These are phyloP conservation scores for Magallana ariakensis DNA, from an alignment of 1,140 invertebrate species.

Conservation along the genomic window DNA sequence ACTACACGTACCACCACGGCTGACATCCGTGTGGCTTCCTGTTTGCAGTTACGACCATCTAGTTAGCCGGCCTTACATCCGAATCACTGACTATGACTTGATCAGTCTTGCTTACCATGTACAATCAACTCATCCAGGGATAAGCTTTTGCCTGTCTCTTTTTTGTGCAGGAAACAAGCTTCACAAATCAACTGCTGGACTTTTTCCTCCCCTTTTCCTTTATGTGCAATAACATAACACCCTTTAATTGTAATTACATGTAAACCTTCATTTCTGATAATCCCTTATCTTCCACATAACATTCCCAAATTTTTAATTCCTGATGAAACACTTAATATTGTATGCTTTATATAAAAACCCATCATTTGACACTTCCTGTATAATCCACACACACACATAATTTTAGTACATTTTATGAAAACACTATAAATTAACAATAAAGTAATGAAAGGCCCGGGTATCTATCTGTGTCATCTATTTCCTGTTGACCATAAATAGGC, in stretches of 20 bases:
- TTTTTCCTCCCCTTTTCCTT: too few species aligned
- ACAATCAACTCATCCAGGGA: not conserved
- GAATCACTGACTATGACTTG: not conserved
- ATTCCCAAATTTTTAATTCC: too few species aligned
- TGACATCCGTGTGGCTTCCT: not conserved
- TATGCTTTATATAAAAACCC: not conserved
- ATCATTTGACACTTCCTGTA: not conserved
- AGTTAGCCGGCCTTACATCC: not conserved
- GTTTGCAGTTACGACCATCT: not conserved
- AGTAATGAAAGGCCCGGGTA: not conserved
- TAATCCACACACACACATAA: not conserved
- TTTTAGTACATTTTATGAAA: not conserved
- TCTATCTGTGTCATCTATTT: not conserved
- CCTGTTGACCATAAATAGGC: slow-evolving; percentile 19
- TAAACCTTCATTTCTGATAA: too few species aligned
- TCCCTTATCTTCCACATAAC: too few species aligned
- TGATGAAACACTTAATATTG: too few species aligned
- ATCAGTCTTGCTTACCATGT: slow-evolving; percentile 5
- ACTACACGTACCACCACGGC: not conserved
- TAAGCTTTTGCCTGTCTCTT: not conserved
- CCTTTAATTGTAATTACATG: too few species aligned
- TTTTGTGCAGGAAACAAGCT: slow-evolving; percentile 14
- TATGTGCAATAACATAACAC: too few species aligned
- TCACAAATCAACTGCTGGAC: not conserved
- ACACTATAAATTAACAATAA: not conserved